These are phyloP conservation scores for Leguminivora glycinivorella DNA, from an alignment of 1,140 invertebrate genomes.

Conservation along the genomic window DNA sequence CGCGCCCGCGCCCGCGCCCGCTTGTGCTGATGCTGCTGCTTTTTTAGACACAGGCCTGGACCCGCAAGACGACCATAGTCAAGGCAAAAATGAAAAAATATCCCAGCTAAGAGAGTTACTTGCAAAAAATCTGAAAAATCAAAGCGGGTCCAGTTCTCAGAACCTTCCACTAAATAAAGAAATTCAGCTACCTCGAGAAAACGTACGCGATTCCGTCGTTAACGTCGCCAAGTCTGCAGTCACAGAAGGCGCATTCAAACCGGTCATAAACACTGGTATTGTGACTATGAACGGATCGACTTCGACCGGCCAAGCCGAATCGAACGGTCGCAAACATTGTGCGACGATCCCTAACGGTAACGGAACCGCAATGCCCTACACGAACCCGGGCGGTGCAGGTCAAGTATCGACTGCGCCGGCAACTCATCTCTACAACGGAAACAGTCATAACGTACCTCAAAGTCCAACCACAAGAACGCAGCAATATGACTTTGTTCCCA, in stretches of 20 bases:
- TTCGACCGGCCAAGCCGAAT: slow-evolving; percentile 43
- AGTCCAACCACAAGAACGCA: slow-evolving; percentile 83
- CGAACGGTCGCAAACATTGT: slow-evolving; percentile 45
- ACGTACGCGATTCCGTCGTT: slow-evolving; percentile 39
- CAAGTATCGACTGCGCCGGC: slow-evolving; percentile 43
- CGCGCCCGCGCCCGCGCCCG: slow-evolving; percentile 32
- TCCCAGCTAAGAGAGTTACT: slow-evolving; percentile 86
- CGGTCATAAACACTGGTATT: slow-evolving; percentile 41
- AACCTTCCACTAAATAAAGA: slow-evolving; percentile 45
- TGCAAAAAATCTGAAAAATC: slow-evolving; percentile 83
- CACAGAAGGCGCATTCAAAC: slow-evolving; percentile 61
- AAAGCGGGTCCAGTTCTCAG: slow-evolving; percentile 62
- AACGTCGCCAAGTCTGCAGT: slow-evolving; percentile 40
- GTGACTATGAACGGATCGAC: slow-evolving; percentile 49
- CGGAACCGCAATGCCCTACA: slow-evolving; percentile 48
- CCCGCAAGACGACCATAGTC: slow-evolving; percentile 71
- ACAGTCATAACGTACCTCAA: slow-evolving; percentile 66
- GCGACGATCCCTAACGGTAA: slow-evolving; percentile 53
- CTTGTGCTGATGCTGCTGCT: slow-evolving; percentile 45
- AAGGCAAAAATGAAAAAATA: slow-evolving; percentile 82
- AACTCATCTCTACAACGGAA: slow-evolving; percentile 63
- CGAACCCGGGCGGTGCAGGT: slow-evolving; percentile 44
- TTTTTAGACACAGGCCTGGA: slow-evolving; percentile 74
- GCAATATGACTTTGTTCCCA: slow-evolving; percentile 91
- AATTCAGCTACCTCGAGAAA: slow-evolving; percentile 40